Conservation (phyloP, 2,113 vertebrate species). For the Zosterops pallidus region DNA sequence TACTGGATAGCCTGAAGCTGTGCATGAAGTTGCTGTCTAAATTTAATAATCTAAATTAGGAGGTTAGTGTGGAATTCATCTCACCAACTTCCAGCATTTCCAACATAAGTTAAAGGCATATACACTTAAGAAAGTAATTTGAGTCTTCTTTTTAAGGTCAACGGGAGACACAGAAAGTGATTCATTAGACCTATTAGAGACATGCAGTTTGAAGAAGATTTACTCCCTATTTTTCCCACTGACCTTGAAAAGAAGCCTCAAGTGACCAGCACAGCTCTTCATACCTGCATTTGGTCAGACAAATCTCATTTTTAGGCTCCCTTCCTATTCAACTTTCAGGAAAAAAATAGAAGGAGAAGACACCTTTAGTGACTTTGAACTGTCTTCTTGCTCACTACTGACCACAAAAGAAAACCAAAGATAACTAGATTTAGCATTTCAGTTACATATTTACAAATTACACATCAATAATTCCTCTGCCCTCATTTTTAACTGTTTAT, state of each 20-base stretch:
- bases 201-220: neutral
- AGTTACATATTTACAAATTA: neutral
- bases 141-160: neutral
- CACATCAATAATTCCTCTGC: neutral
- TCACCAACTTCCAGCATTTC: neutral
- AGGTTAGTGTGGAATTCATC: neutral
- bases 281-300: neutral
- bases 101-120: neutral
- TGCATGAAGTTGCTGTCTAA: neutral
- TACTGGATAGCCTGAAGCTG: neutral
- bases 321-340: neutral
- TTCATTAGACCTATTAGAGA: neutral
- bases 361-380: neutral
- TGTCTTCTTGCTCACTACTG: neutral
- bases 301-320: neutral
- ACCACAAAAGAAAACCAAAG: neutral
- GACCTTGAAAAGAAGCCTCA: neutral
- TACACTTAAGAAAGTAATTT: neutral
- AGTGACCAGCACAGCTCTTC: neutral
- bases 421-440: neutral
- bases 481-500: neutral
- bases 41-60: neutral
- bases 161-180: neutral
- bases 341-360: neutral
- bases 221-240: neutral